phyloP scores from a whole-genome alignment of 2,888 invertebrate genomes.

The Apodemia duryi region DNA sequence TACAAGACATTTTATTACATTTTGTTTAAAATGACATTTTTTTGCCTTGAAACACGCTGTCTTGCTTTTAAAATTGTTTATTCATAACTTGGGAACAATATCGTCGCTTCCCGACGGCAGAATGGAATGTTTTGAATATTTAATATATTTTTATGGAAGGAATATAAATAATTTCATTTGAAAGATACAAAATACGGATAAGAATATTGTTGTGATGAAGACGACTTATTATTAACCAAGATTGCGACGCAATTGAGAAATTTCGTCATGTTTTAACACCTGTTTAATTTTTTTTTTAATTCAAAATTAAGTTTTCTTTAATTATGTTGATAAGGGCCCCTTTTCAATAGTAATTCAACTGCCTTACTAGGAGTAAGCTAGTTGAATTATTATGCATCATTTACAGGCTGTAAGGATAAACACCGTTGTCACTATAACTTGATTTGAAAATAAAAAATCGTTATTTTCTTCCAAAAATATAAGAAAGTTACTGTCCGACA shows the following conservation, averaged over 20 bases:
- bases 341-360: too few relatives aligned
- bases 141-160: slow-evolving; percentile 6
- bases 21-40: not conserved
- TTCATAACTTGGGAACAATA: slow-evolving; percentile 9
- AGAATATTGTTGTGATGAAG: not conserved
- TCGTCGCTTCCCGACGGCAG: not conserved
- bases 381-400: too few relatives aligned
- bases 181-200: not conserved
- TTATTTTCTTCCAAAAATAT: too few relatives aligned
- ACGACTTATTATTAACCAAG: not conserved
- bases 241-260: not conserved
- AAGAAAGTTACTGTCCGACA: too few relatives aligned
- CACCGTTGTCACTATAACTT: too few relatives aligned
- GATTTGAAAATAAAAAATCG: too few relatives aligned
- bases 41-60: not conserved
- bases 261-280: too few relatives aligned
- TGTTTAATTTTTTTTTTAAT: too few relatives aligned
- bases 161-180: slow-evolving; percentile 1
- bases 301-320: too few relatives aligned
- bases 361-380: too few relatives aligned
- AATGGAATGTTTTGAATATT: slow-evolving; percentile 15
- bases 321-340: too few relatives aligned
- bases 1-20: not conserved
- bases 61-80: slow-evolving; percentile 2
- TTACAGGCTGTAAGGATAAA: too few relatives aligned